Base-by-base conservation (phyloP, 2,113 vertebrate genomes). In the Butorides virescens region DNA sequence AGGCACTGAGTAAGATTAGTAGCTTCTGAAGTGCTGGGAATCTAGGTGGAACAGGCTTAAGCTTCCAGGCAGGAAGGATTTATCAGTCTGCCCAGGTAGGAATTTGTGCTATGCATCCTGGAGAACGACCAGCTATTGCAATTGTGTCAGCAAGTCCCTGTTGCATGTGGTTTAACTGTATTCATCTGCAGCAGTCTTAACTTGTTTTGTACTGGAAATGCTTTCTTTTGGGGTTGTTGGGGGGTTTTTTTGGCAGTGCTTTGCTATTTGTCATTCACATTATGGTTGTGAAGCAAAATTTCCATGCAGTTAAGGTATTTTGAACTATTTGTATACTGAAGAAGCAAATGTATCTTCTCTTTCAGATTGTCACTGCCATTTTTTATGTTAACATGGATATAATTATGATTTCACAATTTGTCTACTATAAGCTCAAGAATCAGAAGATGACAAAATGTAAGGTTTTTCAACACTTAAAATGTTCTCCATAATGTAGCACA, bases 361-460 rank as follows among this genome's bases (percentile, higher is more conserved):
- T 85, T 91, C 92, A 98, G 97, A 87, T 97, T 37, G 90, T 98
- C 88, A 97, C 97, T 67, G 97, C 96, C 52, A 81, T 97, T 84
- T 98, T 98, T 97, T 97, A 97, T 94, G 96, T 97, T 77, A 98
- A 96, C 78, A 96, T 96, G 80, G 97, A 97, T 70, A 70, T 97
- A 72, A 96, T 98, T 65, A 96, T 97, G 91, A 96, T 97, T 68
- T 98, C 98, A 42, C 95, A 97, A 84, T 98, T 98, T 88, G 66
- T 94, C 56, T 97, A 98, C 92, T 98, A 97, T 29, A 98, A 98
- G 74, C 95, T 98, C 83, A 98, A 98, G 86, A 98, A 98, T 81
- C 95, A 80, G 70, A 98, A 97, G 86, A 67, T 47, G n/a, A 87
- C 75, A 93, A 97, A 93, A 97, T 84, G 94, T 97, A 97, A 98